phyloP scores from a whole-genome alignment of 2,888 invertebrate genomes.

The Agrotis clavis region DNA sequence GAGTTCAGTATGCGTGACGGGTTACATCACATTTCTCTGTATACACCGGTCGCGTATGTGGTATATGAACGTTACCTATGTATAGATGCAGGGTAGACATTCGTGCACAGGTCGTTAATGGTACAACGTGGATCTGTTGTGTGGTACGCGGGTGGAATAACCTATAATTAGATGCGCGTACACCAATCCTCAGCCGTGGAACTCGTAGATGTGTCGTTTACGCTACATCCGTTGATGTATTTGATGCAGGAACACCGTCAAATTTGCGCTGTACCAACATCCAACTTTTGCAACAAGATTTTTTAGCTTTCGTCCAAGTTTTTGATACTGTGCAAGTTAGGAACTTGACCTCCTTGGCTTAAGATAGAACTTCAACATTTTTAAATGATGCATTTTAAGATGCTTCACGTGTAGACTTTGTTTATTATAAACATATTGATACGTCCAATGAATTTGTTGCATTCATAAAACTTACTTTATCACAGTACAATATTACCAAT shows the following conservation, averaged over 20 bases:
- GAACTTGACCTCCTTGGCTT: constrained; percentile 47
- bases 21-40: constrained; percentile 80
- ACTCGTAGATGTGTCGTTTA: constrained; percentile 84
- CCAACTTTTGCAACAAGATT: constrained; percentile 20
- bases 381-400: neutral
- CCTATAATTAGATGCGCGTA: constrained; percentile 90
- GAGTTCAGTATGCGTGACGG: constrained; percentile 77
- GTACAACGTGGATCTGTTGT: constrained; percentile 87
- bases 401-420: neutral
- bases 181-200: constrained; percentile 83
- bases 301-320: constrained; percentile 4
- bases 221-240: constrained; percentile 79
- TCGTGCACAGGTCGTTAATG: constrained; percentile 88
- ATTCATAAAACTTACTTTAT: neutral
- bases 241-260: constrained; percentile 70
- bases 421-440: neutral
- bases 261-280: constrained; percentile 55
- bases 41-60: constrained; percentile 72
- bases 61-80: constrained; percentile 69
- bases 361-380: neutral
- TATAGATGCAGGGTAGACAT: constrained; percentile 79
- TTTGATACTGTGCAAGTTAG: constrained; percentile 10
- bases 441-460: neutral
- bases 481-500: no score
- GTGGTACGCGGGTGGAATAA: constrained; percentile 88